A percentile compares a stretch with the other conserved stretches of the same genome.
Conservation (phyloP, 2,797 vertebrate genomes). For the Champsocephalus esox region DNA sequence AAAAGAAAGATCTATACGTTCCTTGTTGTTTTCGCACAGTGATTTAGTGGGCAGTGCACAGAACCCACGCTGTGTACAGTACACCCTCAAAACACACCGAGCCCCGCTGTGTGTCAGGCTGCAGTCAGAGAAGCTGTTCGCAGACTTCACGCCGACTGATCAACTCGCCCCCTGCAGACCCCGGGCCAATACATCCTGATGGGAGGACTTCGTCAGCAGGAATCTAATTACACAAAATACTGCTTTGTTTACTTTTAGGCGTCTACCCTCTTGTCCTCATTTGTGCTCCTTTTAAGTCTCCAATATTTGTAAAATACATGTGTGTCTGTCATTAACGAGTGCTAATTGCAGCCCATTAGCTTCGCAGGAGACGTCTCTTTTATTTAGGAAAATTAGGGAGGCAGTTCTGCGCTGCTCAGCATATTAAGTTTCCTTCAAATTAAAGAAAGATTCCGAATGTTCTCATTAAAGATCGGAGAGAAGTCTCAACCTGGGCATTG, state of each 20-base stretch:
- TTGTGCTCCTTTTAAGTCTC: constrained; percentile 33
- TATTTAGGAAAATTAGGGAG: constrained; percentile 39
- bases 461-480: constrained; percentile 21
- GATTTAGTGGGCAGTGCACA: constrained; percentile 23
- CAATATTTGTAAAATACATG: constrained; percentile 45
- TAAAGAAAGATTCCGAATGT: no score
- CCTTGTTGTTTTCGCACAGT: constrained; percentile 1
- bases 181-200: constrained; percentile 4
- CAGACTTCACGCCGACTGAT: constrained; percentile 48
- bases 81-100: constrained; percentile 10
- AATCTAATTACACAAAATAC: constrained; percentile 42
- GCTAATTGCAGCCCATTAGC: constrained; percentile 63
- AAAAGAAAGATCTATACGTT: constrained; percentile 12
- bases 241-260: constrained; percentile 37
- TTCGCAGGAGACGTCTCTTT: constrained; percentile 46
- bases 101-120: constrained; percentile 27
- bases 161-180: constrained; percentile 48
- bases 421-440: constrained; percentile 19
- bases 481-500: constrained; percentile 36
- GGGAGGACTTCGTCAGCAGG: constrained; percentile 43
- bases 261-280: constrained; percentile 10
- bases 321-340: constrained; percentile 45
- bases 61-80: constrained; percentile 31
- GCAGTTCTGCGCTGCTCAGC: constrained; percentile 35
- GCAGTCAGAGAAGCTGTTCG: constrained; percentile 26